Conservation (phyloP, 2,797 vertebrate genomes). For the Sebastes hubbsi region DNA sequence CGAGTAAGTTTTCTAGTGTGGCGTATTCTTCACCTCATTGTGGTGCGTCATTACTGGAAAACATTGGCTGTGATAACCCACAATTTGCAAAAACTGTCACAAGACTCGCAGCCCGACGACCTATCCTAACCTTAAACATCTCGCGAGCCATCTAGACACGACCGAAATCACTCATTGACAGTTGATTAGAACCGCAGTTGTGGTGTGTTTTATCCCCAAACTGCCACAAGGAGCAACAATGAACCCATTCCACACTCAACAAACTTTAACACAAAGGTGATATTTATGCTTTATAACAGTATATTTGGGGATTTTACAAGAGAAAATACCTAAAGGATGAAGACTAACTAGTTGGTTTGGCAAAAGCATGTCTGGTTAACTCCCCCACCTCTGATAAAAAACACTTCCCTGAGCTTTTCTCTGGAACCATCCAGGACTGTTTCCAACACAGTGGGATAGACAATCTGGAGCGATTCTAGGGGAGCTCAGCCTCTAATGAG, state of each 20-base stretch:
- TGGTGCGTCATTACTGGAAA: neutral
- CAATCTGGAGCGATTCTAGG: no score
- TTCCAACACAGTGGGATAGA: neutral
- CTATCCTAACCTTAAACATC: neutral
- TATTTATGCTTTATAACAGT: neutral
- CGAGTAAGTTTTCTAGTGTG: neutral
- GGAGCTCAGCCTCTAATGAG: no score
- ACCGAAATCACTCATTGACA: neutral
- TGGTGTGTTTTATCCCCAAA: accelerated
- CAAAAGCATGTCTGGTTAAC: neutral
- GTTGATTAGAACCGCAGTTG: neutral
- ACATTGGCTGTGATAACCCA: no score
- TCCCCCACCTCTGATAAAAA: neutral
- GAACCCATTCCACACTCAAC: neutral
- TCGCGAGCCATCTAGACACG: neutral
- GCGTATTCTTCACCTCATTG: neutral
- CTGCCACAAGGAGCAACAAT: neutral
- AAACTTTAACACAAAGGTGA: neutral
- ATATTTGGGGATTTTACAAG: neutral
- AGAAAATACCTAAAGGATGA: neutral
- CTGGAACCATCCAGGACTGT: neutral
- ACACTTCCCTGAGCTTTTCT: neutral
- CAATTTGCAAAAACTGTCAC: neutral
- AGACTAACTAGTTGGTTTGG: neutral
- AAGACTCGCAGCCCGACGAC: accelerated